Conservation (phyloP, 2,113 vertebrate species). For the Epinephelus cyanopodus region DNA sequence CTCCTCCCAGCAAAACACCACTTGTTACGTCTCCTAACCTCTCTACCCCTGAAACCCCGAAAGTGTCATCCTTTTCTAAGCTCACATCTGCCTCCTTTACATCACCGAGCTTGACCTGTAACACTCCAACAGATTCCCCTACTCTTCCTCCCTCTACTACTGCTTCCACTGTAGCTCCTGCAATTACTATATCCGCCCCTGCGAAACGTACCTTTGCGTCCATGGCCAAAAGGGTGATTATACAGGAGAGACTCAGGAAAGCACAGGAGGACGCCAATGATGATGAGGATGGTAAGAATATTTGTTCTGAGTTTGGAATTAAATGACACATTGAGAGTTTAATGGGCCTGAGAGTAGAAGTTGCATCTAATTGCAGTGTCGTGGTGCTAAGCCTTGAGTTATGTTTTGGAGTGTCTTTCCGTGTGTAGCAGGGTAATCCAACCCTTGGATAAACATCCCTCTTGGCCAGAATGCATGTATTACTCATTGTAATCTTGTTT, state of each 20-base stretch:
- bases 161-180: background rate
- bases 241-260: slow-evolving; percentile 80
- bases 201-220: slow-evolving; percentile 71
- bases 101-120: background rate
- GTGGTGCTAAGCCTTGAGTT: slow-evolving; percentile 16
- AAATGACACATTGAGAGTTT: slow-evolving; percentile 2
- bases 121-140: background rate
- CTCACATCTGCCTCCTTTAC: slow-evolving; percentile 9
- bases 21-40: slow-evolving; percentile 8
- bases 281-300: slow-evolving; percentile 77
- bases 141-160: background rate
- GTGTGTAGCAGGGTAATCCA: background rate
- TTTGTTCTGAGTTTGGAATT: background rate
- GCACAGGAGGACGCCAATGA: slow-evolving; percentile 67
- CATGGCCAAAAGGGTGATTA: slow-evolving; percentile 79
- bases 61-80: slow-evolving; percentile 14
- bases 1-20: slow-evolving; percentile 14
- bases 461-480: background rate
- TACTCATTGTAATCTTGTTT: background rate
- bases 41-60: slow-evolving; percentile 9
- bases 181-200: background rate
- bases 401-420: background rate
- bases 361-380: background rate
- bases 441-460: background rate
- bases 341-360: background rate